Evolutionary conservation across 1,140 invertebrate genomes (phyloP), one percentile per base, ranked within the genome.

Genomic region (Ceratoteleas bidentatus): DNA sequence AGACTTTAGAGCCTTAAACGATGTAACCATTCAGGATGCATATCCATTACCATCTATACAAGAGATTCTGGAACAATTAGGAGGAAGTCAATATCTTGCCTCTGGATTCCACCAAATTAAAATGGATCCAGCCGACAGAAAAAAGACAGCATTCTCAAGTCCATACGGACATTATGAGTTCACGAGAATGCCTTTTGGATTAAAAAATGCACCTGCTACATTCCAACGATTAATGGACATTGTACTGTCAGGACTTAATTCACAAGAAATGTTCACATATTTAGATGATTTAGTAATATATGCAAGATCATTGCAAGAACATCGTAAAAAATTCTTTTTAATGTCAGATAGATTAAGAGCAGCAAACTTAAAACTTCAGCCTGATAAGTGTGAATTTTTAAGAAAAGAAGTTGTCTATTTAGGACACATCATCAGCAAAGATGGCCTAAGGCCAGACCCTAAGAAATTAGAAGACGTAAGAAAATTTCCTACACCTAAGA

Each of bases 321-420:
- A 53, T 38, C 1, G 11, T 10, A 36, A 3, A 16, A 58, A 43
- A 16, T 61, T 47, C 16, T 11, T 9, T 4, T 32, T 16, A 6
- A 24, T 61, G n/a, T 4, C 24, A n/a, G 11, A 61, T 6, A 24
- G 57, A 32, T 33, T 61, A 16, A 24, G 57, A 11, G 10, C 10
- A 24, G 43, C 40, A 8, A 53, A 53, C 6, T 10, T 64, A 0
- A 52, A 64, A 36, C 0, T 50, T 6, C 32, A 50, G 10, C 60
- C 60, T 13, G 33, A 36, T 4, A 62, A 62, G 38, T 62, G 61
- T 10, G 3, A 14, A 16, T 64, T 64, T 53, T 10, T 64, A 34
- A 0, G n/a, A 36, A 38, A 16, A 0, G 43, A n/a, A 3, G 61
- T 64, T 0, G 49, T 7, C 0, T 64, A 64, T 16, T 10, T 64